These are phyloP conservation scores for Gobionotothen gibberifrons DNA, from an alignment of 2,797 vertebrate genomes.

Conservation along the genomic window DNA sequence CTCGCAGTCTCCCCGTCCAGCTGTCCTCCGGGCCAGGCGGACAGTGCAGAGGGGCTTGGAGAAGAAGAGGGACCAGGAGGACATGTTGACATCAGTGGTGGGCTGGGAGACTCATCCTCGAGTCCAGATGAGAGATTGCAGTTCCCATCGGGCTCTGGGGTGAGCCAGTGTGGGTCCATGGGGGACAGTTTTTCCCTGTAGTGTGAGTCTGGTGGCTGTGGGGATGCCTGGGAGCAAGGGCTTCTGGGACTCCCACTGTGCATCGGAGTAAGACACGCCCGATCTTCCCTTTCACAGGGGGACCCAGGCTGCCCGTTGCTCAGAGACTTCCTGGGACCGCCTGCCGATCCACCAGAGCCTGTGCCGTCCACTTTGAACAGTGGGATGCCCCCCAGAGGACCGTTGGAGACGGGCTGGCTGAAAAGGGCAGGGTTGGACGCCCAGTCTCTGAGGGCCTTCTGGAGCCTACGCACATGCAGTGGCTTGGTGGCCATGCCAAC, in stretches of 20 bases:
- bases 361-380: conserved; percentile 92
- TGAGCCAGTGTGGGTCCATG: conserved; percentile 91
- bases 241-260: conserved; percentile 89
- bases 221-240: conserved; percentile 91
- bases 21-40: conserved; percentile 83
- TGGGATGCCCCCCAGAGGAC: conserved; percentile 90
- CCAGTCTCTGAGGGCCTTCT: conserved; percentile 97
- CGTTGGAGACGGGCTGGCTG: conserved; percentile 89
- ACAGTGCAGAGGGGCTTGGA: conserved; percentile 77
- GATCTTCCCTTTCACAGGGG: conserved; percentile 84
- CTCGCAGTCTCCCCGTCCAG: conserved; percentile 89
- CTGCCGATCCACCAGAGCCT: conserved; percentile 57
- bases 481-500: conserved; percentile 99
- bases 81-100: conserved; percentile 69
- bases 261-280: conserved; percentile 85
- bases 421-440: conserved; percentile 94
- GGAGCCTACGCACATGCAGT: conserved; percentile 95
- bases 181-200: conserved; percentile 88
- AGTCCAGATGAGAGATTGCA: conserved; percentile 76
- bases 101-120: conserved; percentile 86
- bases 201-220: conserved; percentile 86
- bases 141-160: conserved; percentile 87
- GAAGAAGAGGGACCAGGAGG: conserved; percentile 78
- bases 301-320: conserved; percentile 95
- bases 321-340: conserved; percentile 85